Evolutionary conservation across 2,797 vertebrate genomes (phyloP).

Genomic region (Serranus cabrilla): DNA sequence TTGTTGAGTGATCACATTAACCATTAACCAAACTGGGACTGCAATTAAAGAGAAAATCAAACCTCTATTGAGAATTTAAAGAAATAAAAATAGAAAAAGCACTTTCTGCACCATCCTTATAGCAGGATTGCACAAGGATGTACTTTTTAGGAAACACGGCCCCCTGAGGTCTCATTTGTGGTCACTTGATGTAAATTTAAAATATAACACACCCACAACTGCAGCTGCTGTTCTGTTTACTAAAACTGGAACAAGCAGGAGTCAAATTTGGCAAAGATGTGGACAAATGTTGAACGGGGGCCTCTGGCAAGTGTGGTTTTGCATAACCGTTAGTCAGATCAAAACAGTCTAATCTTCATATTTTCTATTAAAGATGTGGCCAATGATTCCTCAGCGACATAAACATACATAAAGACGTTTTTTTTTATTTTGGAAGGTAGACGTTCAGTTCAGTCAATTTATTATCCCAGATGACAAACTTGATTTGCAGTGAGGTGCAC

Average conservation of each 20-base stretch:
- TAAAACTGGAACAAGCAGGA: constrained; percentile 15
- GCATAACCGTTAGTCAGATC: background rate
- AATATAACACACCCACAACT: background rate
- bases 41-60: no score
- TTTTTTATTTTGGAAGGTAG: constrained; percentile 23
- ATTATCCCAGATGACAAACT: no score
- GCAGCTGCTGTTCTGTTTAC: constrained; percentile 2
- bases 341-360: background rate
- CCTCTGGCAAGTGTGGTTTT: background rate
- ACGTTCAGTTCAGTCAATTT: background rate
- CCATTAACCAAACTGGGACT: no score
- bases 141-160: no score
- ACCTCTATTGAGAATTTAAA: no score
- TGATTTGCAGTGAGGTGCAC: no score
- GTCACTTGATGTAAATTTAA: background rate
- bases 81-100: no score
- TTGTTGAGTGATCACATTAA: no score
- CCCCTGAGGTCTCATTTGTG: background rate
- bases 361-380: background rate
- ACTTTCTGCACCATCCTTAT: no score
- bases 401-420: constrained; percentile 32
- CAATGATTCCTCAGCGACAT: constrained; percentile 30
- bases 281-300: background rate
- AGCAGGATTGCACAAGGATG: no score
- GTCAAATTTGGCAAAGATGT: background rate